Evolutionary conservation across 2,113 vertebrate genomes (phyloP), one percentile per base, ranked within the genome.

Genomic region (Albula glossodonta): DNA sequence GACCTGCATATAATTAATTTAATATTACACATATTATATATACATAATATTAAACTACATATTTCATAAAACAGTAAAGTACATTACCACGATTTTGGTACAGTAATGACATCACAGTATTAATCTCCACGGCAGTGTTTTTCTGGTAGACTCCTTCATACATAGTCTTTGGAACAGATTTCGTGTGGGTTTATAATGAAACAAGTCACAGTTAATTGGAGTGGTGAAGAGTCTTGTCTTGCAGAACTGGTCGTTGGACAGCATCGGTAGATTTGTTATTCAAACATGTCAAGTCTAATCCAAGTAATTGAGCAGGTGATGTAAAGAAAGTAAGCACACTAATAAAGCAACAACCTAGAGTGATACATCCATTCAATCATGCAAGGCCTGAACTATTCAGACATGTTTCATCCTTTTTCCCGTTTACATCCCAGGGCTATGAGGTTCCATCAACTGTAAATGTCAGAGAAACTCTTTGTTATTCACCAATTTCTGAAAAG

Each of bases 381-480:
- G 89, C 89, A 86, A 63, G 0, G 31, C 86, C 90, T 92, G 92
- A 91, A 91, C 92, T 92, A 90, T 90, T 66, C 22, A 82, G 89
- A 91, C 89, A 95, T 66, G 89, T 92, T 96, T 94, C 94, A 94
- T 91, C 92, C 86, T 91, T 89, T 41, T 95, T 94, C 86, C 74
- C 91, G 91, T 94, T 96, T 94, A 93, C 93, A 94, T 95, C 92
- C 90, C 94, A 92, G 31, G 66, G 81, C 51, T 92, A 70, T 94
- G 96, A 95, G 95, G 94, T 96, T 96, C 96, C 94, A 95, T 94
- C 95, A 95, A 95, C 93, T 96, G 95, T 95, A 97, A 96, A 96
- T 96, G 94, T 96, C 95, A 96, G 93, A 93, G 94, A 94, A 95
- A 93, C 94, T 93, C 92, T 95, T 95, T 96, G 95, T 94, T 95